Evolutionary conservation across 2,888 invertebrate genomes (phyloP).

Genomic region (Eupithecia abbreviata): DNA sequence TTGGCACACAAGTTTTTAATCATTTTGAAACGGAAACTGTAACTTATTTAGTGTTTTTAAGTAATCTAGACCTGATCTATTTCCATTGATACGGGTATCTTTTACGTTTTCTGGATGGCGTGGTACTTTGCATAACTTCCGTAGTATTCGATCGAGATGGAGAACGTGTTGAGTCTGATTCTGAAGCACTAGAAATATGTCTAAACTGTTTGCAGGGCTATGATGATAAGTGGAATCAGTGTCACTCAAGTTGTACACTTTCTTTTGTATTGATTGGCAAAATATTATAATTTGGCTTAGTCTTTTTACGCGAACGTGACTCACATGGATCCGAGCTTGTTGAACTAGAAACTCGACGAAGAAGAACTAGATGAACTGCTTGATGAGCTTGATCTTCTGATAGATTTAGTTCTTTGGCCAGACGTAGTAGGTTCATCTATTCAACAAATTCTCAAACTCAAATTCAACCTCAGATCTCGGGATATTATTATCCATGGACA

Average conservation of each 20-base stretch:
- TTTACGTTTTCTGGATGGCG: constrained; percentile 32
- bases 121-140: constrained; percentile 14
- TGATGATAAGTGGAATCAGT: background rate
- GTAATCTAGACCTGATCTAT: constrained; percentile 1
- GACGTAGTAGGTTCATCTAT: too few relatives aligned
- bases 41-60: background rate
- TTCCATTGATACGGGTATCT: constrained; percentile 18
- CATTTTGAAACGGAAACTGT: background rate
- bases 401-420: too few relatives aligned
- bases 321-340: background rate
- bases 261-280: background rate
- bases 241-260: constrained; percentile 4
- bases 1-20: too few relatives aligned
- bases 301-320: background rate
- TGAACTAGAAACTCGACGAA: constrained; percentile 1
- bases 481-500: too few relatives aligned
- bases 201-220: background rate
- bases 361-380: constrained; percentile 4
- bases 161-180: constrained; percentile 9
- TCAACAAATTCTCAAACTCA: too few relatives aligned
- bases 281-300: background rate
- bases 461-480: too few relatives aligned
- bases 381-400: background rate
- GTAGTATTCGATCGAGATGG: constrained; percentile 10
- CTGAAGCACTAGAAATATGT: background rate